These are phyloP conservation scores for Stictocephala bisonia DNA, from an alignment of 2,888 invertebrate genomes.

Conservation along the genomic window DNA sequence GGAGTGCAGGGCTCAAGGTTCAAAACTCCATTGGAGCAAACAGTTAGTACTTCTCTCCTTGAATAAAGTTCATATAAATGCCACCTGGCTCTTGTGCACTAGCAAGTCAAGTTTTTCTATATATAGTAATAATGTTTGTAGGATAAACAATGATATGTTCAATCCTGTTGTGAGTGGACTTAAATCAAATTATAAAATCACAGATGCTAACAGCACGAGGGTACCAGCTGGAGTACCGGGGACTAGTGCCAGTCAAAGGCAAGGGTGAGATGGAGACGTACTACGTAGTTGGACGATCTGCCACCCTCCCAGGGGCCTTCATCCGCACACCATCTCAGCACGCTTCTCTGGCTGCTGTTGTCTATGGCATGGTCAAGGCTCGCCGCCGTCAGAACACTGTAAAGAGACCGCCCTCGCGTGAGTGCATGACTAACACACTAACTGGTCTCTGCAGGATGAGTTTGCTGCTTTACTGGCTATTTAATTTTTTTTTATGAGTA, in stretches of 20 bases:
- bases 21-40: too few relatives aligned
- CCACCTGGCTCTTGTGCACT: too few relatives aligned
- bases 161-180: too few relatives aligned
- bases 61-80: too few relatives aligned
- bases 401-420: slow-evolving; percentile 58
- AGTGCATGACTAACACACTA: slow-evolving; percentile 47
- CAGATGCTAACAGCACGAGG: slow-evolving; percentile 81
- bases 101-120: too few relatives aligned
- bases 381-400: slow-evolving; percentile 72
- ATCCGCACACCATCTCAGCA: slow-evolving; percentile 77
- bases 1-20: too few relatives aligned
- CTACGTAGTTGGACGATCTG: slow-evolving; percentile 79
- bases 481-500: neutral
- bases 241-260: slow-evolving; percentile 90
- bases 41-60: too few relatives aligned
- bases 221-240: slow-evolving; percentile 81
- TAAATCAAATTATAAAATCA: too few relatives aligned
- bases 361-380: slow-evolving; percentile 90
- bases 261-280: slow-evolving; percentile 97
- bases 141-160: too few relatives aligned
- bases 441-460: too few relatives aligned
- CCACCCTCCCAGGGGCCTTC: slow-evolving; percentile 70
- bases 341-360: slow-evolving; percentile 85
- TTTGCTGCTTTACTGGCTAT: too few relatives aligned
- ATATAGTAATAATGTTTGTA: too few relatives aligned